Base-by-base conservation (phyloP, 2,888 invertebrate genomes). In the Tetramorium bicarinatum region DNA sequence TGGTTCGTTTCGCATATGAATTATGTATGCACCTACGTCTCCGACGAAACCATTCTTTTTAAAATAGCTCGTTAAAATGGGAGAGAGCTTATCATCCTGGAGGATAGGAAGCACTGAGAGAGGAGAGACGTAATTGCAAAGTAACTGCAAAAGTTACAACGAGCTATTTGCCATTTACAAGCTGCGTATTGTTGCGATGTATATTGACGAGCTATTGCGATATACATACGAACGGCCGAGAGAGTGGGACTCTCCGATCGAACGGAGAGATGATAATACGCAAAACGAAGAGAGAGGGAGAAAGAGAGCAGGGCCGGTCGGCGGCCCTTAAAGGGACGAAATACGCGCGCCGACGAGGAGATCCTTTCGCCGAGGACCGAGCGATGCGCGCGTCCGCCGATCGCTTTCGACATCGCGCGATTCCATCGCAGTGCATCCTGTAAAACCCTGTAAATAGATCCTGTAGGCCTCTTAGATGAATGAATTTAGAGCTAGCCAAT, bases 371-470 rank as follows among this genome's bases (percentile, higher is more conserved):
- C 66, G 61, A 84, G 82, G 80, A 82, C 49, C 82, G 80, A 67
- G 62, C 72, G 15, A 34, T 44, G 44, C 44, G 47, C 47, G 44
- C 44, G n/a, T 54, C 13, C 21, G 82, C 66, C 38, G 69, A 71
- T 82, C 47, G 75, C 83, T 83, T 86, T 54, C 72, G 80, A 85
- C 54, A 75, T 41, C 86, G 89, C 82, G 90, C 75, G 80, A 90
- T 82, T 87, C 90, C 83, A 86, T 90, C 90, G 90, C 92, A 89
- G 91, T 93, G 93, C 93, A 93, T 93, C 93, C 93, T 93, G 93
- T 92, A 93, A 67, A 88, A 93, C 91, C 89, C 88, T 88, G 90
- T 89, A 84, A 91, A 67, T 47, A 67, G 66, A 67, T 67, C 66
- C 66, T 2, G 66, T 67, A 67, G 66, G 66, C 47, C 18, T 67